phyloP scores from a whole-genome alignment of 2,113 vertebrate species.

The Cyprinodon tularosa region DNA sequence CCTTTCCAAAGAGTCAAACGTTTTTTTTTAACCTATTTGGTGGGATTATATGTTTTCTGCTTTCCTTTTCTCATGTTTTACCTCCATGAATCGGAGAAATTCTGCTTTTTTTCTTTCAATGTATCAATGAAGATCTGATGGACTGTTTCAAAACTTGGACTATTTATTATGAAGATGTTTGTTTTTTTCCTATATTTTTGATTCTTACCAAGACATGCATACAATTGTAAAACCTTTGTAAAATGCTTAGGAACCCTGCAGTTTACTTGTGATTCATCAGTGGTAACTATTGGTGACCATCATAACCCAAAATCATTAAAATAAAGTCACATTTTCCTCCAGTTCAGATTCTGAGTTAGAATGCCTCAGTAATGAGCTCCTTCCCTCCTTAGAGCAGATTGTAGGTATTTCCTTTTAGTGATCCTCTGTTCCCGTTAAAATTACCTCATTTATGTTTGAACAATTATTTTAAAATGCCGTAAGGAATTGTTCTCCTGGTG shows the following conservation, averaged over 20 bases:
- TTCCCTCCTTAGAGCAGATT: slow-evolving; percentile 51
- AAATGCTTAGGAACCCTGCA: slow-evolving; percentile 25
- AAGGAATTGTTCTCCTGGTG: slow-evolving; percentile 80
- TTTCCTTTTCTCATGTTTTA: not conserved
- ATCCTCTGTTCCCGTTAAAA: slow-evolving; percentile 72
- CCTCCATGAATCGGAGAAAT: too few species aligned
- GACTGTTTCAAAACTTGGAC: too few species aligned
- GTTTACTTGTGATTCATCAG: slow-evolving; percentile 46
- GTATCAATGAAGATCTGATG: too few species aligned
- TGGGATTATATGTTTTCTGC: not conserved
- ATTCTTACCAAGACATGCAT: too few species aligned
- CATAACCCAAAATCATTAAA: slow-evolving; percentile 60
- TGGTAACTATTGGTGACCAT: slow-evolving; percentile 65
- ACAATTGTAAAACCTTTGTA: too few species aligned
- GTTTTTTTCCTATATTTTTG: too few species aligned
- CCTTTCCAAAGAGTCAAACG: not conserved
- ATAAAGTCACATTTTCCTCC: slow-evolving; percentile 43
- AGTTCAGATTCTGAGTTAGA: slow-evolving; percentile 45
- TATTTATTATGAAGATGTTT: not conserved
- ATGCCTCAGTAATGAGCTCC: slow-evolving; percentile 28
- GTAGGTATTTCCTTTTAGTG: slow-evolving; percentile 63
- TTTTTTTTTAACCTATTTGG: not conserved
- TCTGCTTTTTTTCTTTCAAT: too few species aligned
- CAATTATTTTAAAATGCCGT: slow-evolving; percentile 81
- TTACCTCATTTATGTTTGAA: slow-evolving; percentile 79